Base-by-base conservation (phyloP, 2,797 vertebrate species). In the Schizopygopsis malacanthus region DNA sequence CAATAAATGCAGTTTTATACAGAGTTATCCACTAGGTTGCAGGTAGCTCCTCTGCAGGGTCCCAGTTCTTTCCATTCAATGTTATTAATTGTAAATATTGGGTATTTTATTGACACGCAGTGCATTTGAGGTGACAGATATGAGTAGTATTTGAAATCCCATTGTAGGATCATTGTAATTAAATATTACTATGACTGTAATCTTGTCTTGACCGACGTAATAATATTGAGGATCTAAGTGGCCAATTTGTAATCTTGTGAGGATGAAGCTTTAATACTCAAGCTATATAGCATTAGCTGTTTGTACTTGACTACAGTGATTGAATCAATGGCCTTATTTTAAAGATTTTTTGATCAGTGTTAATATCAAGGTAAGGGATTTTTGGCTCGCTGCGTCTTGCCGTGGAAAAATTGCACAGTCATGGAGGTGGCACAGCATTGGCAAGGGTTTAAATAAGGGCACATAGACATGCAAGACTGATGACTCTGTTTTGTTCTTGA, bases 381-480 rank as follows among this genome's bases (percentile, higher is more conserved):
- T 70, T 47, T 80, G 65, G 65, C 10, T 25, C 33, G 65, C 79
- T 77, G 71, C 6, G 13, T 85, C 2, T 80, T 77, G 18, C 4
- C 10, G 72, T 73, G 72, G 28, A 43, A 16, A 79, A 87, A 81
- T 47, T 85, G 84, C 82, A 56, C 45, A 61, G 82, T 85, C 83
- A 86, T 89, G 43, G 72, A 84, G 25, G 69, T 12, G 45, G 41
- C 69, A 79, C 47, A 65, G 16, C 6, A 79, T 89, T 82, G 33
- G 67, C 61, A 22, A 80, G 41, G 82, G 67, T 82, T 79, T 85
- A 84, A n/a, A 77, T 39, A 6, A 28, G 28, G n/a, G 52, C 84
- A 65, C 65, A 59, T 81, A 77, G 47, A 52, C 78, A 69, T n/a
- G 81, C 63, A 61, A 88, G 81, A 72, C 76, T 76, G 76, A 73